Conservation (phyloP, 2,888 invertebrate genomes). For the Cremastobaeus sp. region DNA sequence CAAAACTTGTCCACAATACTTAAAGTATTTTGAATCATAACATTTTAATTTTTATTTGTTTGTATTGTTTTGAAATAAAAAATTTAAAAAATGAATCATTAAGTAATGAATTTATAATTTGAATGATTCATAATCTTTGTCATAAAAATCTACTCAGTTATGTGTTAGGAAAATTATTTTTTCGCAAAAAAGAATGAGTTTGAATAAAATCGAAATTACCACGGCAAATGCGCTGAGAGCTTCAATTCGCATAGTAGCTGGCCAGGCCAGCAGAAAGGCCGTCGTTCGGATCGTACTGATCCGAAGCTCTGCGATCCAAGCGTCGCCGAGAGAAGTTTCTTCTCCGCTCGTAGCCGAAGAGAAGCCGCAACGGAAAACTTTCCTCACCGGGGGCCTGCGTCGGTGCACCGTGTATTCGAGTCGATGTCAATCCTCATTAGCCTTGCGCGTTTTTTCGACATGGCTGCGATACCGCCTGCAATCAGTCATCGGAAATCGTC, state of each 20-base stretch:
- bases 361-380: slow-evolving; percentile 45
- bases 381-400: slow-evolving; percentile 33
- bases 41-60: too few species aligned
- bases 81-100: too few species aligned
- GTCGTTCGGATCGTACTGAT: slow-evolving; percentile 72
- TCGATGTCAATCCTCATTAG: slow-evolving; percentile 70
- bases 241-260: slow-evolving; percentile 89
- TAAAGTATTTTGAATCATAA: too few species aligned
- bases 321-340: slow-evolving; percentile 62
- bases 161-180: too few species aligned
- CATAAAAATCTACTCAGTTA: too few species aligned
- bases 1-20: too few species aligned
- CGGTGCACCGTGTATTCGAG: slow-evolving; percentile 61
- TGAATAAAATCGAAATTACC: slow-evolving; percentile 80
- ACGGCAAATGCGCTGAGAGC: slow-evolving; percentile 87
- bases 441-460: slow-evolving; percentile 70
- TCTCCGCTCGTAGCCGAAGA: slow-evolving; percentile 33
- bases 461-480: too few species aligned
- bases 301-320: slow-evolving; percentile 68
- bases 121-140: too few species aligned
- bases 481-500: too few species aligned
- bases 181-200: too few species aligned
- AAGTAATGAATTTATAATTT: too few species aligned
- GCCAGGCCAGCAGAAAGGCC: slow-evolving; percentile 82
- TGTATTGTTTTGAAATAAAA: too few species aligned